Conservation (phyloP, 1,140 invertebrate species). For the Drosophila tristis region DNA sequence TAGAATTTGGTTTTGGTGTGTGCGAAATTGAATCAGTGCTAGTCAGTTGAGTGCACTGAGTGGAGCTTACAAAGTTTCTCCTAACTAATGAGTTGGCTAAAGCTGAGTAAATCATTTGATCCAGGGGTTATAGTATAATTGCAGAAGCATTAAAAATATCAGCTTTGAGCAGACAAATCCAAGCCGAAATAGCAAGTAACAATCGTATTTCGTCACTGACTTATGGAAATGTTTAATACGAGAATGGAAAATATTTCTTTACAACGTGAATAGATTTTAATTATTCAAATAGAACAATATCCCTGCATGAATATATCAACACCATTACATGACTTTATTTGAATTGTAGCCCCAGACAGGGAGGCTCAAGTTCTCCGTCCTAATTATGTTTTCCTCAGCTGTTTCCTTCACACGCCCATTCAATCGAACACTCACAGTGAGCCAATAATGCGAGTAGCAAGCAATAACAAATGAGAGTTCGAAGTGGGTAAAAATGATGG, state of each 20-base stretch:
- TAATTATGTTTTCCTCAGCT: conserved; percentile 53
- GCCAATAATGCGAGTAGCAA: conserved; percentile 50
- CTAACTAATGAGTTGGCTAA: no score
- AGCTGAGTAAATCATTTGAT: neutral
- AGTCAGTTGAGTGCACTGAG: conserved; percentile 29
- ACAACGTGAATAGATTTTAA: no score
- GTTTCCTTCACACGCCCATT: conserved; percentile 49
- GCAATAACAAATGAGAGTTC: conserved; percentile 37
- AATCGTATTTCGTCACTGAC: no score
- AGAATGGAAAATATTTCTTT: no score
- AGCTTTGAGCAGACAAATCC: no score
- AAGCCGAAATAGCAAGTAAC: no score
- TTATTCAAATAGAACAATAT: neutral
- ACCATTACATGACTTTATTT: conserved; percentile 1
- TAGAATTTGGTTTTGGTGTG: conserved; percentile 45
- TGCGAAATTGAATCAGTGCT: conserved; percentile 28
- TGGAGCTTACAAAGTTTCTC: conserved; percentile 4
- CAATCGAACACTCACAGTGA: conserved; percentile 45
- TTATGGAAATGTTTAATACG: no score
- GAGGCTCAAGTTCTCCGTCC: conserved; percentile 6
- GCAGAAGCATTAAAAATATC: no score
- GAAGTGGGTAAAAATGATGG: conserved; percentile 1
- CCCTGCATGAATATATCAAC: neutral
- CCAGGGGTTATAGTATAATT: no score
- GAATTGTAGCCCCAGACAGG: neutral